Percentiles rank a stretch among this genome's conserved stretches.
phyloP scores from a whole-genome alignment of 1,140 invertebrate species.

The Wasmannia auropunctata region DNA sequence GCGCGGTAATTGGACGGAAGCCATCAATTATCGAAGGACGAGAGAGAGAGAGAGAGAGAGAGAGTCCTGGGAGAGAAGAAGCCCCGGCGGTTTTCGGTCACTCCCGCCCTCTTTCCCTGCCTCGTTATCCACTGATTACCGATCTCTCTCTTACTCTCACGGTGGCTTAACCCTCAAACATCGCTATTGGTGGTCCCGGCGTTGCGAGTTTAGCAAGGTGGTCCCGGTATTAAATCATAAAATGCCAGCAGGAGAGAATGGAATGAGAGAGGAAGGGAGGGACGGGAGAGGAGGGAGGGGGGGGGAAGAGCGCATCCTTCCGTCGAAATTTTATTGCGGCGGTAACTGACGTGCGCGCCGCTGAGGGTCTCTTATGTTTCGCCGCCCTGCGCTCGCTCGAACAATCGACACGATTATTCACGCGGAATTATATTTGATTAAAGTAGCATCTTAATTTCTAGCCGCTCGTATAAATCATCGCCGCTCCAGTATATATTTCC shows the following conservation, averaged over 20 bases:
- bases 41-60: no score
- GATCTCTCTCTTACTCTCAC: slow-evolving; percentile 41
- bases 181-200: slow-evolving; percentile 67
- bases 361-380: slow-evolving; percentile 50
- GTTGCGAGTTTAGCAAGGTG: slow-evolving; percentile 63
- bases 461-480: slow-evolving; percentile 46
- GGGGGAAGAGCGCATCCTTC: slow-evolving; percentile 17
- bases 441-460: slow-evolving; percentile 58
- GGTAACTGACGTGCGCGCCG: slow-evolving; percentile 50
- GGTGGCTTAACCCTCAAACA: slow-evolving; percentile 47
- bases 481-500: slow-evolving; percentile 14
- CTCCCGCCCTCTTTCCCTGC: slow-evolving; percentile 41
- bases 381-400: slow-evolving; percentile 22
- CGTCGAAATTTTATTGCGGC: slow-evolving; percentile 56
- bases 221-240: slow-evolving; percentile 67
- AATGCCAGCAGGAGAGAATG: slow-evolving; percentile 31
- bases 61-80: slow-evolving; percentile 51
- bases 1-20: slow-evolving; percentile 76
- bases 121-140: slow-evolving; percentile 66
- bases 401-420: slow-evolving; percentile 56
- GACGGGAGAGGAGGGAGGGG: not conserved
- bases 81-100: slow-evolving; percentile 56
- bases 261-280: not conserved
- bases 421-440: slow-evolving; percentile 57
- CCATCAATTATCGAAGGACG: slow-evolving; percentile 72